Percentiles rank a stretch among this genome's conserved stretches.
Conservation (phyloP, 2,797 vertebrate genomes). For the Aulostomus chinensis region DNA sequence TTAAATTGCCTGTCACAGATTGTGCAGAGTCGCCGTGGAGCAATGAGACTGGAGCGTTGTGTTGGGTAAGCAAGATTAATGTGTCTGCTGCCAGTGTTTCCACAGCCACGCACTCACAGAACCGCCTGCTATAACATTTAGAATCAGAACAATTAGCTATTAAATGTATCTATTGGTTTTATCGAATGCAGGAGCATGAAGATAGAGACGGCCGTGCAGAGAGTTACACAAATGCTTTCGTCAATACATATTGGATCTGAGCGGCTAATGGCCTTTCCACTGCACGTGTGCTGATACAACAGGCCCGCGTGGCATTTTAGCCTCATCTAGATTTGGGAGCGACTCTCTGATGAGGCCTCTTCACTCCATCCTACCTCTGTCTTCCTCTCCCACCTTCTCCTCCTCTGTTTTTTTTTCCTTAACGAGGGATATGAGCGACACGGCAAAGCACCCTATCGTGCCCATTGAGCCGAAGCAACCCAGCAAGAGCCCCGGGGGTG, state of each 20-base stretch:
- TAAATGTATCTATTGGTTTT: constrained; percentile 70
- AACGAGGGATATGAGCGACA: constrained; percentile 71
- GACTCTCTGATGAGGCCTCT: constrained; percentile 14
- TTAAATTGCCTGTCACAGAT: constrained; percentile 78
- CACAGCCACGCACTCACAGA: constrained; percentile 33
- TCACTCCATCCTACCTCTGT: background rate
- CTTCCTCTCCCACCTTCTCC: constrained; percentile 14
- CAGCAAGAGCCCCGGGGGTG: constrained; percentile 68
- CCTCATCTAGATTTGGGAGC: constrained; percentile 21
- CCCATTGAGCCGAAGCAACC: constrained; percentile 67
- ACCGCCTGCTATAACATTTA: constrained; percentile 64
- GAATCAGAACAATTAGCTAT: constrained; percentile 73
- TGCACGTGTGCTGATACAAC: constrained; percentile 31
- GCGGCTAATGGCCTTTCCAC: constrained; percentile 59
- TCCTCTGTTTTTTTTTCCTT: constrained; percentile 25
- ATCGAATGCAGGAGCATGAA: constrained; percentile 38
- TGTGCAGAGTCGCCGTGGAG: constrained; percentile 50
- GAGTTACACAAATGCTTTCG: constrained; percentile 55
- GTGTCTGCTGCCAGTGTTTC: constrained; percentile 58
- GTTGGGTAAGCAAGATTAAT: constrained; percentile 71
- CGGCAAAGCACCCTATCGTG: constrained; percentile 62
- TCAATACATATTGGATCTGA: constrained; percentile 68
- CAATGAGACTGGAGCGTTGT: constrained; percentile 48
- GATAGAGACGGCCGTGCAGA: constrained; percentile 47
- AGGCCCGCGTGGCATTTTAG: constrained; percentile 45